Base-by-base conservation (phyloP, 2,113 vertebrate species). In the Cebus imitator region DNA sequence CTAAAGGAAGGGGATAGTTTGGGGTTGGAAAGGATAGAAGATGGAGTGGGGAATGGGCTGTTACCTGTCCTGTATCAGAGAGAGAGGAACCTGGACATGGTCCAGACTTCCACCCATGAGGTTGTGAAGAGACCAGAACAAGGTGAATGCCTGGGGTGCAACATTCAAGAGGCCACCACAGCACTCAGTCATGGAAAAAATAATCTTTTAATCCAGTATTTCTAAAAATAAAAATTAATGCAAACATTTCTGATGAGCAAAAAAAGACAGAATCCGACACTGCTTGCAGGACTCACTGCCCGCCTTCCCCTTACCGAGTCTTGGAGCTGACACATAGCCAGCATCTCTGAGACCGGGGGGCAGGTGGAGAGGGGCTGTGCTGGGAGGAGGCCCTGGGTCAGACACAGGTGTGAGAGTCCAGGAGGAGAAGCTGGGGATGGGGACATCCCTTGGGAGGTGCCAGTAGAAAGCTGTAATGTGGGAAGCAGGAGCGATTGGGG, bases 251-350 rank as follows among this genome's bases (percentile, higher is more conserved):
- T 45, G 37, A 57, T 16, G 57, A 45, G 55, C 32, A 12, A 48
- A 84, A n/a, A 17, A 68, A 52, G 79, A 37, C 4, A 35, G 37
- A 68, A 32, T 27, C 45, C 6, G 40, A 75, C 27, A 23, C 48
- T 50, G 35, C 50, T 68, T 58, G 25, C 3, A 40, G 0, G 1
- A 35, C 40, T 2, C 4, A 11, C 70, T 10, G 57, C 0, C 3
- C 20, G 2, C 6, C 8, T 14, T 50, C 11, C 21, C 20, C 1
- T 17, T 30, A 0, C 55, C 40, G 68, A 5, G 68, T 58, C 37
- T 79, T 25, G 45, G 32, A 17, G 37, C 27, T 81, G 80, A 43
- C 7, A 13, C 16, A 61, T n/a, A 45, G 27, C 8, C 8, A 37
- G 40, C 35, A 6, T n/a, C 70, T 72, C 73, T 52, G 82, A 84